Conservation (phyloP, 2,113 vertebrate species). For the Cinclus mexicanus region DNA sequence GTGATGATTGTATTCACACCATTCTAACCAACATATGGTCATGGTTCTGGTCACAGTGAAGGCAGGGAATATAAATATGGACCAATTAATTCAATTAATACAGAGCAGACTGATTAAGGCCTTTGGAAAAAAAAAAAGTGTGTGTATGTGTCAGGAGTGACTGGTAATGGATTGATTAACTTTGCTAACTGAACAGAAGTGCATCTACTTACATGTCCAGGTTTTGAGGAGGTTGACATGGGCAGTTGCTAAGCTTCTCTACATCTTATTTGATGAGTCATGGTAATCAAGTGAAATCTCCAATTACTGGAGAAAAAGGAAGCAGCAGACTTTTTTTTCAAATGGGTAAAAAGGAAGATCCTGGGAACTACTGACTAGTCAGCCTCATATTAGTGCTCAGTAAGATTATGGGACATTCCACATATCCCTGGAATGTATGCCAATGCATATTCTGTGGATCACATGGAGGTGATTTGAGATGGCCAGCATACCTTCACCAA, state of each 20-base stretch:
- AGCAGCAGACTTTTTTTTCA: not conserved
- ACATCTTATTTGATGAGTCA: not conserved
- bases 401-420: not conserved
- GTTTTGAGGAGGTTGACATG: not conserved
- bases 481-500: not conserved
- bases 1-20: not conserved
- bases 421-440: not conserved
- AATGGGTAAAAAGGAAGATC: not conserved
- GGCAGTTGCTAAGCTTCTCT: not conserved
- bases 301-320: not conserved
- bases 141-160: not conserved
- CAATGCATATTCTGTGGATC: not conserved
- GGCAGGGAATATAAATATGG: not conserved
- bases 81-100: too few species aligned
- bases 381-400: not conserved
- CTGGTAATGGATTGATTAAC: not conserved
- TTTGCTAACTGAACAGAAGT: not conserved
- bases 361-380: not conserved
- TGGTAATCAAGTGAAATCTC: not conserved
- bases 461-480: not conserved
- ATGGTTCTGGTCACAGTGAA: not conserved
- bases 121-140: not conserved
- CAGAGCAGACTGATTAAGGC: not conserved
- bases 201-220: rapidly evolving
- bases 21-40: not conserved